Base-by-base conservation (phyloP, 2,113 vertebrate species). In the Cnemophilus loriae region DNA sequence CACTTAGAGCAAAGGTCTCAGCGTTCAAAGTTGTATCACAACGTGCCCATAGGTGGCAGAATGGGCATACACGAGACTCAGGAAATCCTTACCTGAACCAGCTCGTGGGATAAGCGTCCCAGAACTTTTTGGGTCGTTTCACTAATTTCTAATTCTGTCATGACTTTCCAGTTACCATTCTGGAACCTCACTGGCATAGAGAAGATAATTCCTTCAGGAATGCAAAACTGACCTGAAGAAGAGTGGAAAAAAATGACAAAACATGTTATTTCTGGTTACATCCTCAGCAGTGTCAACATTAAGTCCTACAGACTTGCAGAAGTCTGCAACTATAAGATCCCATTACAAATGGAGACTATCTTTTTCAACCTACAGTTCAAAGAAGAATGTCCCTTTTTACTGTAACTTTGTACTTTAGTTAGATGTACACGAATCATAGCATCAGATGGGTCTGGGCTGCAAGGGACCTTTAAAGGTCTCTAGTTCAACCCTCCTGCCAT, bases 161-260 rank as follows among this genome's bases (percentile, higher is more conserved):
- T 23, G 59, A 97, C 97, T 20, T 96, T 91, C 99, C 99, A 99
- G 26, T 63, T 92, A 24, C 98, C 98, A 28, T 98, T 96, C 44
- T 94, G 96, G 93, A 99, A 99, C 37, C 91, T 98, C 49, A 99
- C 98, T 24, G 99, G 99, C 95, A 99, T 97, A 46, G 98, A 99
- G 84, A 99, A 98, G 50, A 99, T 96, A 39, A 99, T 94, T n/a
- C 96, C 99, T n/a, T 97, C 93, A 37, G 99, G 99, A 96, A 99
- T 27, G 9, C 89, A 94, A 94, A 98, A 98, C 18, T 98, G 95
- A 4, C 98, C 99, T 99, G 76, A 57, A 74, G 52, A 80, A 78
- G 37, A 83, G 20, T n/a, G 9, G 5, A 17, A 10, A 27, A 55
- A 84, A 61, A 56, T 9, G 3, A 59, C 6, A 47, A 49, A 89